These are phyloP conservation scores for Philaenus spumarius DNA, from an alignment of 1,140 invertebrate species.

Conservation along the genomic window DNA sequence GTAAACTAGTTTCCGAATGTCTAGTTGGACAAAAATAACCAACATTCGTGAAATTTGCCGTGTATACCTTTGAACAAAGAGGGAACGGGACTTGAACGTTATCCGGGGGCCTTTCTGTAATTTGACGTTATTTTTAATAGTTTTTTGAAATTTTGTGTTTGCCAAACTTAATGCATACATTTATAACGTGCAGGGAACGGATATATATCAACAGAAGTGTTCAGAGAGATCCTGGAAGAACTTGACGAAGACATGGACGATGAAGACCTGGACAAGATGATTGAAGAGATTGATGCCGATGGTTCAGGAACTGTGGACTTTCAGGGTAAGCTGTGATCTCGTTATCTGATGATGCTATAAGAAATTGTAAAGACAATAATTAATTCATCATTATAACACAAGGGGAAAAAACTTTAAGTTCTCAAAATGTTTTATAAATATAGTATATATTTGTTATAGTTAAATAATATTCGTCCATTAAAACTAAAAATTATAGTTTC, in stretches of 20 bases:
- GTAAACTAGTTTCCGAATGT: no score
- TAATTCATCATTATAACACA: neutral
- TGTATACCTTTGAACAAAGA: no score
- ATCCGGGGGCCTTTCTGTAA: no score
- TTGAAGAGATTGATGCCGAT: constrained; percentile 90
- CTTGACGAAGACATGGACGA: constrained; percentile 84
- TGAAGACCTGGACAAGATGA: constrained; percentile 80
- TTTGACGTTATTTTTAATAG: no score
- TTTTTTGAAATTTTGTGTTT: no score
- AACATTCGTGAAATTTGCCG: no score
- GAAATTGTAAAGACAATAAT: neutral
- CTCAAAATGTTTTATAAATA: neutral
- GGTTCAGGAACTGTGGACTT: constrained; percentile 87
- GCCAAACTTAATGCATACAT: no score
- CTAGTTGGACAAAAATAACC: no score
- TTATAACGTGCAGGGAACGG: constrained; percentile 88
- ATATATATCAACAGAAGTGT: constrained; percentile 84
- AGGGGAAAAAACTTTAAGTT: neutral
- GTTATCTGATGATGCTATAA: neutral
- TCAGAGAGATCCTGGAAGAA: constrained; percentile 84
- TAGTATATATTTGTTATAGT: neutral
- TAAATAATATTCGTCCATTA: neutral
- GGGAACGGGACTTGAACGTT: no score
- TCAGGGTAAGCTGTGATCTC: constrained; percentile 71
- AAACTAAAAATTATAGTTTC: neutral